Evolutionary conservation across 2,797 vertebrate species (phyloP).

Genomic region (Amniataba percoides): DNA sequence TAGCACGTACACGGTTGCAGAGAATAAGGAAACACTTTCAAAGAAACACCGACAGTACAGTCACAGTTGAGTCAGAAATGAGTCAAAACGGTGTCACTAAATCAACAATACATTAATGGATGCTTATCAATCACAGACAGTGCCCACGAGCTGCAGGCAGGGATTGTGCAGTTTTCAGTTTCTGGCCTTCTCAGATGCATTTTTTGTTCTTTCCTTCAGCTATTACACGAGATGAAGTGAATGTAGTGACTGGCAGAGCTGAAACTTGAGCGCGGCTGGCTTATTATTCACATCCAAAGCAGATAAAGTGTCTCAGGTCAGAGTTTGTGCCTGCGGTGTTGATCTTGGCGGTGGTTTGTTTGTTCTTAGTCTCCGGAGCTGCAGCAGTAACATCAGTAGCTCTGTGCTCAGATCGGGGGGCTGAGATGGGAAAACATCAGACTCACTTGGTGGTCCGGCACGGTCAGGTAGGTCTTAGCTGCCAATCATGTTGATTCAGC

Average conservation of each 20-base stretch:
- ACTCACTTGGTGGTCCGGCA: constrained; percentile 59
- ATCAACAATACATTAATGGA: constrained; percentile 36
- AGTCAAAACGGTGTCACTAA: constrained; percentile 25
- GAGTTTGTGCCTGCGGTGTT: constrained; percentile 16
- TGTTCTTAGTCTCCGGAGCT: constrained; percentile 45
- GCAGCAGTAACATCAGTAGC: constrained; percentile 47
- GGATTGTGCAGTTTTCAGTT: constrained; percentile 48
- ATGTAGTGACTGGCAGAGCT: constrained; percentile 10
- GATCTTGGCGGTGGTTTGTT: constrained; percentile 34
- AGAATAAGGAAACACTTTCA: constrained; percentile 59
- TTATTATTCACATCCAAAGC: constrained; percentile 35
- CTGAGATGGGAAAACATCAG: constrained; percentile 58
- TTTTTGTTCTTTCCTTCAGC: not conserved
- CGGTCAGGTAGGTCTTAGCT: constrained; percentile 43
- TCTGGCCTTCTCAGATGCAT: not conserved
- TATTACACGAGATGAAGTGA: constrained; percentile 21
- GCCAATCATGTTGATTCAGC: constrained; percentile 37
- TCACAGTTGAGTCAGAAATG: constrained; percentile 39
- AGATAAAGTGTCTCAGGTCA: constrained; percentile 35
- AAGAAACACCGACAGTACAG: constrained; percentile 57
- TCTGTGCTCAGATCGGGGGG: constrained; percentile 37
- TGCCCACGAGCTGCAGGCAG: constrained; percentile 54
- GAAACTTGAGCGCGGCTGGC: constrained; percentile 23
- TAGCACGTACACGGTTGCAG: constrained; percentile 56
- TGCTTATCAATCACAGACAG: constrained; percentile 43